Conservation (phyloP, 2,113 vertebrate species). For the Eira barbara region DNA sequence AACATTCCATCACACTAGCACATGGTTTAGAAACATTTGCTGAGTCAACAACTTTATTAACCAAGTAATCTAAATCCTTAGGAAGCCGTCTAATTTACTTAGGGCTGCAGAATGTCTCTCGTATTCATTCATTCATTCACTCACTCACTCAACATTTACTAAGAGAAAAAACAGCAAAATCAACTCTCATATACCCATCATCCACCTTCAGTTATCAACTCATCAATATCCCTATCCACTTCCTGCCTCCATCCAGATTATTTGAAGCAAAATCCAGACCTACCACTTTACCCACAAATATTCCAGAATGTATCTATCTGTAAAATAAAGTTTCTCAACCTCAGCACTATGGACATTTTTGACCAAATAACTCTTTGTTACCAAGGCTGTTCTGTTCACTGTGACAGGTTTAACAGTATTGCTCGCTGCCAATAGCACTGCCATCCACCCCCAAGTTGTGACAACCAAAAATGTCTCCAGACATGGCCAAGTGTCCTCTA, state of each 20-base stretch:
- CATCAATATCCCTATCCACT: neutral
- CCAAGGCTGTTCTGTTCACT: neutral
- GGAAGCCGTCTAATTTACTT: neutral
- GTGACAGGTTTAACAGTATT: neutral
- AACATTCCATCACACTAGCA: neutral
- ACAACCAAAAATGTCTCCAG: neutral
- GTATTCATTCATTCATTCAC: neutral
- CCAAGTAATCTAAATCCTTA: neutral
- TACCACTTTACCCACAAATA: slow-evolving; percentile 31
- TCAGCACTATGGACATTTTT: neutral
- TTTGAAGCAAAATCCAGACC: slow-evolving; percentile 18
- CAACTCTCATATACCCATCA: neutral
- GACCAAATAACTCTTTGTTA: neutral
- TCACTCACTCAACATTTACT: slow-evolving; percentile 30
- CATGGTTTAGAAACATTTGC: slow-evolving; percentile 10
- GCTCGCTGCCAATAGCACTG: neutral
- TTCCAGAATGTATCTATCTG: neutral
- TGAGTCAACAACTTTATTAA: neutral
- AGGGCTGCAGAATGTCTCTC: neutral
- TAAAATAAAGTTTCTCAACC: slow-evolving; percentile 10
- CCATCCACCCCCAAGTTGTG: neutral
- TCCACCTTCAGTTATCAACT: slow-evolving; percentile 3
- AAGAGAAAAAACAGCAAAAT: slow-evolving; percentile 32
- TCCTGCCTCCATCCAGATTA: neutral
- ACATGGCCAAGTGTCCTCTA: neutral